Base-by-base conservation (phyloP, 2,797 vertebrate species). In the Macropus fuliginosus region DNA sequence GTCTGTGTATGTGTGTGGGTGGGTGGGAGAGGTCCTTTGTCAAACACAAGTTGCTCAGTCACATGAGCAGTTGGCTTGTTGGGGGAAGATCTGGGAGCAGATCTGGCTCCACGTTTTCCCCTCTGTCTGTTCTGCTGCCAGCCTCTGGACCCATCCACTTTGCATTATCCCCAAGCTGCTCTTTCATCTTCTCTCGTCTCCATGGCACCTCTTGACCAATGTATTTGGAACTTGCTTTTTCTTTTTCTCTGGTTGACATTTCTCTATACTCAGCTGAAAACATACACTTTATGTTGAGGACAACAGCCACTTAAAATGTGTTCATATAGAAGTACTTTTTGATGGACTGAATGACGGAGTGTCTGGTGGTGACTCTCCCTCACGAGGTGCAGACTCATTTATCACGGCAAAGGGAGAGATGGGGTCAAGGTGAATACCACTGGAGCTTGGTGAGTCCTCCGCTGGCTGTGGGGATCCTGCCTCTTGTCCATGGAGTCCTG, bases 401-500 rank as follows among this genome's bases (percentile, higher is more conserved):
- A 56, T 56, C 94, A n/a, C 11, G 92, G 62, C 55, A 95, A 90
- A 87, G 95, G 66, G 95, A 96, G 91, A 95, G 59, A 31, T 56
- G 90, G 91, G 87, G 90, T 34, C 57, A 96, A 94, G 11, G 52
- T 93, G 31, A 93, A 95, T 92, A 55, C 56, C 29, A 92, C 89
- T 97, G 92, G 54, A 91, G 93, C 66, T 56, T 90, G 55, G 21
- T 56, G n/a, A n/a, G 31, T 93, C 62, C 31, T 91, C 81, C 56
- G 40, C 95, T 95, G 91, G 93, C 91, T 90, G 93, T 3, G 21
- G n/a, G 92, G 66, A 92, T 95, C 89, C 91, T 81, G 31, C 94
- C 62, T 95, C 89, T 29, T 55, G 31, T 94, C 89, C 55, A 95
- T 97, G 55, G 94, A 93, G 56, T 95, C 96, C 81, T 96, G 55